Base-by-base conservation (phyloP, 37 sponge, comb jelly and placozoan genomes). In the Haliclona indistincta region DNA sequence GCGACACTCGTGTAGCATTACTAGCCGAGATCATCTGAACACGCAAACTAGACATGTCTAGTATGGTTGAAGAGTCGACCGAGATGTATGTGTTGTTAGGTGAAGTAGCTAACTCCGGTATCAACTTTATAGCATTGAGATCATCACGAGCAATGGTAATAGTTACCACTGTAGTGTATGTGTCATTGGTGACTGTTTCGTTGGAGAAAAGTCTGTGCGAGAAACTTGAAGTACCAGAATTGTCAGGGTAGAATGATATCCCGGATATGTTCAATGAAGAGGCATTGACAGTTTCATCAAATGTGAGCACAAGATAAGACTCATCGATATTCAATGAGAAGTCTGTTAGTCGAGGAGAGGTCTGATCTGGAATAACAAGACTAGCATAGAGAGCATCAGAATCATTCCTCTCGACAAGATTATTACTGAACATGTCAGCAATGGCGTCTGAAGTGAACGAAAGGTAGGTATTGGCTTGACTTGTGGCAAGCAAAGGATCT, bases 251-350 rank as follows among this genome's bases (percentile, higher is more conserved):
- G 35, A 95, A 44, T 1, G 84, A 70, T 30, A 95, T 85, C 4
- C 86, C 86, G 42, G 81, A 64, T 6, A 95, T 78, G 39, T 91
- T 91, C n/a, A 95, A 70, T n/a, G 93, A 81, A 61, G 64, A 55
- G 17, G 73, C 80, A 73, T 95, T 88, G 13, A 95, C 95, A 32
- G 95, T 91, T 67, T 95, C 95, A 60, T 85, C 84, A 47, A 95
- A 95, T 0, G 68, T 53, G 34, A 95, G 67, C 0, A 75, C 78
- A 0, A 95, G 81, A 11, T 68, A 38, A 5, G 63, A 71, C 2
- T 38, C 65, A 45, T 95, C 64, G 56, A 91, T 44, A 41, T 81
- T 51, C 8, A 95, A 66, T 30, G 39, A 56, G 38, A 77, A 95
- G 32, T 49, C 45, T 11, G 28, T 40, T 22, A 95, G 71, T 7